Evolutionary conservation across 2,888 invertebrate species (phyloP).

Genomic region (Eilema sororculum): DNA sequence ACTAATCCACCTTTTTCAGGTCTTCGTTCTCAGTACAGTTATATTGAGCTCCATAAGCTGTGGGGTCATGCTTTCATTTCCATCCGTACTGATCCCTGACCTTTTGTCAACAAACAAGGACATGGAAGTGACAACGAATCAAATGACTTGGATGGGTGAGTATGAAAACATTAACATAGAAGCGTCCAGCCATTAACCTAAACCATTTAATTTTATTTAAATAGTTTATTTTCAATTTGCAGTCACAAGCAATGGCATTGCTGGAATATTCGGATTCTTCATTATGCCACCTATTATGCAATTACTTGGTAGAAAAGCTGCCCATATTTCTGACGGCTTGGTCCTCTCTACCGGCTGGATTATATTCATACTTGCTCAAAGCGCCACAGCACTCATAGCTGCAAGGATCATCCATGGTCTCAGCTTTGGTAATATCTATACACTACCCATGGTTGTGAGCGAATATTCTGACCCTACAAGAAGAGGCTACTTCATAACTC

Average conservation of each 20-base stretch:
- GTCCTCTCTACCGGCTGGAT: slow-evolving; percentile 53
- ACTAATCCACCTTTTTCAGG: not conserved
- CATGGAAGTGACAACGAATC: not conserved
- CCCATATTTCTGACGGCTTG: slow-evolving; percentile 41
- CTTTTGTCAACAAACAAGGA: not conserved
- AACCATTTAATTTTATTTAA: no score
- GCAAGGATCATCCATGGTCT: slow-evolving; percentile 61
- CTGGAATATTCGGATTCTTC: slow-evolving; percentile 56
- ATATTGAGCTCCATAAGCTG: not conserved
- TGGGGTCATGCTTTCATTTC: not conserved
- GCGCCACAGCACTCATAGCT: slow-evolving; percentile 45
- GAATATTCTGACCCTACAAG: slow-evolving; percentile 60
- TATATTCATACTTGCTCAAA: slow-evolving; percentile 52
- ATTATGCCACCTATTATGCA: slow-evolving; percentile 58
- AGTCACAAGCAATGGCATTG: slow-evolving; percentile 59
- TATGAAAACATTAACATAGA: not conserved
- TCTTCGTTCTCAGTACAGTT: not conserved
- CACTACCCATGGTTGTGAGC: slow-evolving; percentile 52
- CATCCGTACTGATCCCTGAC: not conserved
- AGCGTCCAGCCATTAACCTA: no score
- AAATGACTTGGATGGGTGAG: slow-evolving; percentile 4
- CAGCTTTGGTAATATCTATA: slow-evolving; percentile 53
- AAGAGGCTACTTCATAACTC: slow-evolving; percentile 59
- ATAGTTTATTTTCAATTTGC: not conserved
- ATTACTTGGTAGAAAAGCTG: slow-evolving; percentile 55